A percentile compares a stretch with the other conserved stretches of the same genome.
Conservation (phyloP, 2,888 invertebrate species). For the Criorhina ranunculi region DNA sequence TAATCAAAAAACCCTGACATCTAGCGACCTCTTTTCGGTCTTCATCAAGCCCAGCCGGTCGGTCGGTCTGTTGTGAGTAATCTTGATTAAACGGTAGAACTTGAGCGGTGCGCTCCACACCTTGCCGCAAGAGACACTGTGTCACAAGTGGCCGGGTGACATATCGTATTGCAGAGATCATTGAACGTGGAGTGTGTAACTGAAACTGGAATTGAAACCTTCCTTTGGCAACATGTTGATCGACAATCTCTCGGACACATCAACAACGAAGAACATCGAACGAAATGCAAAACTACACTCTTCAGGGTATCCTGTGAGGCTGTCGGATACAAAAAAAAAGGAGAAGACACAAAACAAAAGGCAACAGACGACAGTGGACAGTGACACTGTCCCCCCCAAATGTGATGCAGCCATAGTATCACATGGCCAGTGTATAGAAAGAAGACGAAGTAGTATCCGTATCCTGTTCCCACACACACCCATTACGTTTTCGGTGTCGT, state of each 20-base stretch:
- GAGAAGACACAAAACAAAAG: constrained; percentile 36
- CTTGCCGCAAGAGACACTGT: constrained; percentile 69
- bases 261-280: constrained; percentile 67
- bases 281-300: constrained; percentile 68
- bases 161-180: constrained; percentile 76
- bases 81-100: constrained; percentile 64
- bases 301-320: constrained; percentile 22
- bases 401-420: constrained; percentile 62
- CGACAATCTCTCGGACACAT: constrained; percentile 74
- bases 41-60: constrained; percentile 27
- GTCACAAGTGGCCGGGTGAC: constrained; percentile 68
- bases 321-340: constrained; percentile 3
- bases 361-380: constrained; percentile 48
- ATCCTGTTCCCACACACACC: constrained; percentile 76
- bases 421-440: constrained; percentile 51
- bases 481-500: constrained; percentile 67
- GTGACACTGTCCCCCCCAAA: constrained; percentile 62
- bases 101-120: constrained; percentile 59
- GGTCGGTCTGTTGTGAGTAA: constrained; percentile 33
- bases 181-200: constrained; percentile 66
- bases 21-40: constrained; percentile 69
- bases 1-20: constrained; percentile 73
- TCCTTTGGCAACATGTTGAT: constrained; percentile 76
- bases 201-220: constrained; percentile 75
- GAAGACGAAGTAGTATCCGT: constrained; percentile 61